These are phyloP conservation scores for Contarinia nasturtii DNA, from an alignment of 1,140 invertebrate genomes.

Conservation along the genomic window DNA sequence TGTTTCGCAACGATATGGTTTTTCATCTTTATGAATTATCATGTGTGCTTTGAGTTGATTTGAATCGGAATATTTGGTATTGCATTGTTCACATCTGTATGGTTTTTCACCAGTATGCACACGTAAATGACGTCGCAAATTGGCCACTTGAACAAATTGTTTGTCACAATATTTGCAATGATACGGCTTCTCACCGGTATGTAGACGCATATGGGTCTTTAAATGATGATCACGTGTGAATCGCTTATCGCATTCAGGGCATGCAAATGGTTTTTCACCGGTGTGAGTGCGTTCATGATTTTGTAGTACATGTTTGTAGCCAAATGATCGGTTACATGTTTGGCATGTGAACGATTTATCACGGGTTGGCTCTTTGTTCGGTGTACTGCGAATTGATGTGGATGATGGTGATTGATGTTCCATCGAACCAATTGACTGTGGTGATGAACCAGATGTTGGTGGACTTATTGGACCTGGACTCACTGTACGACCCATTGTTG, in stretches of 20 bases:
- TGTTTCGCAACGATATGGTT: constrained; percentile 60
- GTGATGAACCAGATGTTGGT: constrained; percentile 28
- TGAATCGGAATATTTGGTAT: constrained; percentile 78
- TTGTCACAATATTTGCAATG: constrained; percentile 78
- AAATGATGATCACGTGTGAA: constrained; percentile 93
- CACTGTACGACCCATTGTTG: constrained; percentile 17
- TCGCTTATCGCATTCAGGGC: constrained; percentile 79
- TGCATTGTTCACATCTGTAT: constrained; percentile 78
- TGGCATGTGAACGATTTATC: constrained; percentile 77
- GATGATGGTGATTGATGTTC: constrained; percentile 20
- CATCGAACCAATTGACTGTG: constrained; percentile 23
- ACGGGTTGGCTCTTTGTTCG: constrained; percentile 29
- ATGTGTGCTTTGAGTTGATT: constrained; percentile 86
- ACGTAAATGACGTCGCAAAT: constrained; percentile 76
- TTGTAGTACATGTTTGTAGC: constrained; percentile 86
- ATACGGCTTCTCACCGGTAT: constrained; percentile 87
- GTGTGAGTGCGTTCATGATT: constrained; percentile 95
- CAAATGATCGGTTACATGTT: constrained; percentile 71
- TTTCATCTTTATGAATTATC: constrained; percentile 75
- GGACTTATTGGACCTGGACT: constrained; percentile 26
- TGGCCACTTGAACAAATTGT: constrained; percentile 86
- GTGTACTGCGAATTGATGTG: constrained; percentile 5
- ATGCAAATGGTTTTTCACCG: constrained; percentile 92
- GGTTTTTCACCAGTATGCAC: constrained; percentile 93
- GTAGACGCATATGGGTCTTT: constrained; percentile 81